Evolutionary conservation across 1,140 invertebrate genomes (phyloP).

Genomic region (Bombus sylvicola): DNA sequence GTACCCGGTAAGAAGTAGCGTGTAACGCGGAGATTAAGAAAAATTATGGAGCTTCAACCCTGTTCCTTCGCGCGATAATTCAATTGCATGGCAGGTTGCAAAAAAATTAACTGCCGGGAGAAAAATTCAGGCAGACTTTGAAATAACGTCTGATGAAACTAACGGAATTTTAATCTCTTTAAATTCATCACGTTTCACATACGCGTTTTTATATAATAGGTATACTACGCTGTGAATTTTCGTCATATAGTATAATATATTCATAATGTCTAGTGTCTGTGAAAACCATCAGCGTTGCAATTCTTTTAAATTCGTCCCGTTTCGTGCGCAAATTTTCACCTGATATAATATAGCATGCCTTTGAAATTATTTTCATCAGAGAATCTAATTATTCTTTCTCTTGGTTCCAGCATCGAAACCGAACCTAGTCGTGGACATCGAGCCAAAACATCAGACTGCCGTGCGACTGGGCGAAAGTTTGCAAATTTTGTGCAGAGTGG

Average conservation of each 20-base stretch:
- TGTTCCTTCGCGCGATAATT: not conserved
- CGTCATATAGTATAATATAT: not conserved
- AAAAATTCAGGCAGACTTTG: not conserved
- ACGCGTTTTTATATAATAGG: no score
- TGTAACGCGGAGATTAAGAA: slow-evolving; percentile 10
- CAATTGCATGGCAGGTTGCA: not conserved
- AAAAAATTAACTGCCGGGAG: not conserved
- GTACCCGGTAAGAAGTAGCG: not conserved
- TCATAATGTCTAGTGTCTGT: not conserved
- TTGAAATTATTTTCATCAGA: no score
- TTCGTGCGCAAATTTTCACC: not conserved
- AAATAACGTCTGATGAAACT: not conserved
- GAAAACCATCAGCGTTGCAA: not conserved
- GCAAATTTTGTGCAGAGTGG: slow-evolving; percentile 80
- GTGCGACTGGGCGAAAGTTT: slow-evolving; percentile 79
- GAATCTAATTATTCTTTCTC: not conserved
- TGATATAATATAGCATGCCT: no score
- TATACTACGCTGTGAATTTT: no score
- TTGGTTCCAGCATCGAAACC: slow-evolving; percentile 63
- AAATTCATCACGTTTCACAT: no score
- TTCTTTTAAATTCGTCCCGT: not conserved
- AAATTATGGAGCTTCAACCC: not conserved
- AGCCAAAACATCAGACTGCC: slow-evolving; percentile 70
- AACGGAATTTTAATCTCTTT: no score
- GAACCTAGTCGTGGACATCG: slow-evolving; percentile 71